Base-by-base conservation (phyloP, 30 jellyfish, hydroid and myxozoan species). In the Cassiopea andromeda region DNA sequence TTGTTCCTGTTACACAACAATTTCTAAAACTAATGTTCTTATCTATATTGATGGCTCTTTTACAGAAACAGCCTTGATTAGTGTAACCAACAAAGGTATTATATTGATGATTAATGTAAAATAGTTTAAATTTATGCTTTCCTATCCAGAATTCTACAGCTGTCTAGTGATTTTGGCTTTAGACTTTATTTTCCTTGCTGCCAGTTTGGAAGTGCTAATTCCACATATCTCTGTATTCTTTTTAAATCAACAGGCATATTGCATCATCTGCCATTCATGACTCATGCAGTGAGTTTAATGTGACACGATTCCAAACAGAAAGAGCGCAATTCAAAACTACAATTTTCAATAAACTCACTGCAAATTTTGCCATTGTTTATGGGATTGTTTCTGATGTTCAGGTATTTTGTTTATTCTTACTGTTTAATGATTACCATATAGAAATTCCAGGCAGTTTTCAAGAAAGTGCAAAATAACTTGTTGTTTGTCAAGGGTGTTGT, bases 261-360 rank as follows among this genome's bases (percentile, higher is more conserved):
- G 91, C 97, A 7, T 57, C 84, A n/a, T 80, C 97, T 18, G 92
- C 97, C 0, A 73, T 89, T 17, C 97, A 89, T 73, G 97, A 89
- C 73, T 45, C 97, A 27, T 89, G 97, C 89, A 89, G 97, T 81
- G 89, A 89, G 72, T 89, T 89, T 84, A 89, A 81, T 72, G 97
- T 89, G 44, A 81, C 97, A 18, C 81, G 80, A 43, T 89, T 89
- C 77, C 97, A 89, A 71, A 81, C 92, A 57, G 86, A 81, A 45
- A 82, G 97, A 59, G 97, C 92, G n/a, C 17, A 75, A 13, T 89
- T 89, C 84, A 81, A 89, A 85, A 81, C 85, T 10, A 75, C 69
- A 14, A 75, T 89, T 6, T 82, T 72, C 78, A 81, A 73, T 17
- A 89, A 81, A 67, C 48, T 89, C 50, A 60, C 71, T 14, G 83